A percentile compares a stretch with the other conserved stretches of the same genome.
Evolutionary conservation across 2,888 invertebrate species (phyloP).

Genomic region (Chrysodeixis includens): DNA sequence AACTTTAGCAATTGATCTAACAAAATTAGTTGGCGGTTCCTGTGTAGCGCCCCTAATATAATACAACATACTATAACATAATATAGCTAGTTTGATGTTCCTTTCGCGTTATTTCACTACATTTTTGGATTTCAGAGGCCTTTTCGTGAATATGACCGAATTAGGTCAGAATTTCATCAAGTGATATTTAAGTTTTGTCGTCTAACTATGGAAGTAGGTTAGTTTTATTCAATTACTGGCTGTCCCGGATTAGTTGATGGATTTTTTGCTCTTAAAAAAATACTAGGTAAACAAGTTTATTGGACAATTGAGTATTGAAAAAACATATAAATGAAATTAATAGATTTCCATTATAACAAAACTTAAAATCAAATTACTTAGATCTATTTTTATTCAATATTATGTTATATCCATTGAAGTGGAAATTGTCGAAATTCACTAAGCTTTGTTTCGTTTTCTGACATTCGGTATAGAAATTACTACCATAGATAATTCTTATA

Average conservation of each 20-base stretch:
- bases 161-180: conserved; percentile 20
- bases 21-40: conserved; percentile 65
- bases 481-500: neutral
- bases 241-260: neutral
- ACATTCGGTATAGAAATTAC: too few relatives aligned
- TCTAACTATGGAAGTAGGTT: too few relatives aligned
- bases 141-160: conserved; percentile 20
- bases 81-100: conserved; percentile 36
- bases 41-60: conserved; percentile 44
- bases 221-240: neutral
- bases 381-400: too few relatives aligned
- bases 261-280: neutral
- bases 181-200: conserved; percentile 3
- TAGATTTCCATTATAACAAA: too few relatives aligned
- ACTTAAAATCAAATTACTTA: too few relatives aligned
- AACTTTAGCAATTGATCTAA: conserved; percentile 76
- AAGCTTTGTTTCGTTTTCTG: too few relatives aligned
- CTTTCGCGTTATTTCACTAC: conserved; percentile 36
- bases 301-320: too few relatives aligned
- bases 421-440: too few relatives aligned
- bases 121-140: conserved; percentile 32
- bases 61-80: conserved; percentile 14
- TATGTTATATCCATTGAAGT: too few relatives aligned
- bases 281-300: too few relatives aligned
- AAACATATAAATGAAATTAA: too few relatives aligned